Evolutionary conservation across 1,140 invertebrate genomes (phyloP).

Genomic region (Sesamia nonagrioides): DNA sequence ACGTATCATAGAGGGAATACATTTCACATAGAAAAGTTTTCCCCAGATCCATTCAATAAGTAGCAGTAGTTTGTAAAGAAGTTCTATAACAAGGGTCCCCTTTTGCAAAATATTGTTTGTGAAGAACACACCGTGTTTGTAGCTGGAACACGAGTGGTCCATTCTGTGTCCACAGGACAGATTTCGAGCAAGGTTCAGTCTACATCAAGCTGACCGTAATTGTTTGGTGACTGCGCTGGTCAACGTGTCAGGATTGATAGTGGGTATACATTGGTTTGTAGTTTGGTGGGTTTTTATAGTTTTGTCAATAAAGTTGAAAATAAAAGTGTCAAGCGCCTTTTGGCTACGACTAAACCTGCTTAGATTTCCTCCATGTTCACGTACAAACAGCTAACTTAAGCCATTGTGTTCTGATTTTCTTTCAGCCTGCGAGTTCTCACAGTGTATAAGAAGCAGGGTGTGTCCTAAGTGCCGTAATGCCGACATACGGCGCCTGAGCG

Average conservation of each 20-base stretch:
- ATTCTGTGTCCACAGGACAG: background rate
- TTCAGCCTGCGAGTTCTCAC: background rate
- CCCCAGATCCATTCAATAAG: background rate
- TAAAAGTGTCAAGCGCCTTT: too few relatives aligned
- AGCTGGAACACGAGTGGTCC: background rate
- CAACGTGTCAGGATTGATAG: too few relatives aligned
- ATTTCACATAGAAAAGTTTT: conserved; percentile 2
- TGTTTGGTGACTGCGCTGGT: too few relatives aligned
- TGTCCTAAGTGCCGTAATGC: background rate
- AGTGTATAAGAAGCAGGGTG: background rate
- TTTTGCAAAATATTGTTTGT: background rate
- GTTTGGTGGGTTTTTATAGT: too few relatives aligned
- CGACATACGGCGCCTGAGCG: conserved; percentile 2
- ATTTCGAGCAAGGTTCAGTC: background rate
- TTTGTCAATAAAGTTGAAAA: too few relatives aligned
- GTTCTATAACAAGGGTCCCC: background rate
- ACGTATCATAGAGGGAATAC: background rate
- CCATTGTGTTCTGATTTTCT: too few relatives aligned
- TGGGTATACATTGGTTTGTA: too few relatives aligned
- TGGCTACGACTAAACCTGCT: too few relatives aligned
- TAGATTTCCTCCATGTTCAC: too few relatives aligned
- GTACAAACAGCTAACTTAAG: too few relatives aligned
- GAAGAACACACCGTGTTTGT: background rate
- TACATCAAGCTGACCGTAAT: too few relatives aligned
- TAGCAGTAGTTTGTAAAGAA: background rate